Evolutionary conservation across 2,888 invertebrate genomes (phyloP), one percentile per base, ranked within the genome.

Genomic region (Hymenopus coronatus): DNA sequence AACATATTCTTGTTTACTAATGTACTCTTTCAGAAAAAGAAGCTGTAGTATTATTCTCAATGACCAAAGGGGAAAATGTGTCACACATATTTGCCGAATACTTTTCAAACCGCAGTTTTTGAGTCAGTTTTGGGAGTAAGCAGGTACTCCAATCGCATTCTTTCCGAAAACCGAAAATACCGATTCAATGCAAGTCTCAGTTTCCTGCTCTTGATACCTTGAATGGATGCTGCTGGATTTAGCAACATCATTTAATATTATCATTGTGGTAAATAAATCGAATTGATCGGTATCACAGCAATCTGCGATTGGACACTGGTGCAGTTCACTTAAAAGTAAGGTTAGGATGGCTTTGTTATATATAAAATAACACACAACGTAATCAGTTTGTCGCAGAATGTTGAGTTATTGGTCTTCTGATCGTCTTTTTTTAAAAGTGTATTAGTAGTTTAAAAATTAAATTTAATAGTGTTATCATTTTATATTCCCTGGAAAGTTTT

Each of bases 141-240:
- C 40, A 40, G 40, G 40, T 40, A 40, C 12, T 40, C 40, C 40
- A 40, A 12, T 40, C 40, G 40, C 12, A 40, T 70, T 70, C 25
- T 20, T 70, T 70, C 15, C 54, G 54, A 3, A 15, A 54, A 54
- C 15, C 15, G 54, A 70, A 20, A 70, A 70, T 20, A 70, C 15
- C 25, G 28, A 27, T 87, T 84, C 33, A 46, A 28, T 54, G 15
- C 12, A 25, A 85, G 27, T 85, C 85, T 54, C 85, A 40, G 84
- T 81, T 89, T 89, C 89, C 89, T 89, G 89, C 82, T 88, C 89
- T 88, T 87, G 89, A 89, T 88, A 88, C 89, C 88, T 89, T 88
- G 27, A 27, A 33, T 84, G n/a, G n/a, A 15, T 28, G 81, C 70
- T 86, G 86, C 70, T 85, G 85, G 54, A 54, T 54, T 54, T 54